Evolutionary conservation across 2,888 invertebrate species (phyloP).

Genomic region (Heliconius cydno): DNA sequence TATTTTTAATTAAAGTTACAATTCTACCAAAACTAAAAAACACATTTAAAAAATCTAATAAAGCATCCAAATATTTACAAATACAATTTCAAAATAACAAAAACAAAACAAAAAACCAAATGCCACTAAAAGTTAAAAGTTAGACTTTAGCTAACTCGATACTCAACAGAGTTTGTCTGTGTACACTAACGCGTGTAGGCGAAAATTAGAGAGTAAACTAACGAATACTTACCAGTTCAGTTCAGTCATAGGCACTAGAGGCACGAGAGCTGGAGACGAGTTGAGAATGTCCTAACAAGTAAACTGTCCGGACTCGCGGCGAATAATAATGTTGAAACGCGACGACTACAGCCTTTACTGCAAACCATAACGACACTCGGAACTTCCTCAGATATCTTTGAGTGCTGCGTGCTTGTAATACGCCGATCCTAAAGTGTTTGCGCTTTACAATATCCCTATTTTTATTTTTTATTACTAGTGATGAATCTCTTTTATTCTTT

Average conservation of each 20-base stretch:
- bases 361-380: slow-evolving; percentile 55
- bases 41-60: not conserved
- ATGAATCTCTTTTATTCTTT: slow-evolving; percentile 3
- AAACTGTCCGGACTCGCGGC: slow-evolving; percentile 57
- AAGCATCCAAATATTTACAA: not conserved
- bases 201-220: slow-evolving; percentile 70
- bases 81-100: slow-evolving; percentile 3
- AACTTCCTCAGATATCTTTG: slow-evolving; percentile 54
- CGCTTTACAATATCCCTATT: slow-evolving; percentile 28
- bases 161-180: slow-evolving; percentile 40
- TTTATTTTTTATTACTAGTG: slow-evolving; percentile 20
- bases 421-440: slow-evolving; percentile 40
- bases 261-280: slow-evolving; percentile 40
- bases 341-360: slow-evolving; percentile 43
- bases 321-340: slow-evolving; percentile 57
- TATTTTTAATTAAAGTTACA: no score
- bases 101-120: not conserved
- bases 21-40: no score
- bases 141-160: slow-evolving; percentile 44
- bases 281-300: slow-evolving; percentile 63
- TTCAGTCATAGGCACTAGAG: slow-evolving; percentile 59
- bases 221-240: slow-evolving; percentile 56
- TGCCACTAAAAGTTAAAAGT: slow-evolving; percentile 7
- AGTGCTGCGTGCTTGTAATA: slow-evolving; percentile 44
- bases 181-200: slow-evolving; percentile 56